Evolutionary conservation across 2,888 invertebrate genomes (phyloP), one percentile per base, ranked within the genome.

Genomic region (Imbricaverruca yamaguchii): DNA sequence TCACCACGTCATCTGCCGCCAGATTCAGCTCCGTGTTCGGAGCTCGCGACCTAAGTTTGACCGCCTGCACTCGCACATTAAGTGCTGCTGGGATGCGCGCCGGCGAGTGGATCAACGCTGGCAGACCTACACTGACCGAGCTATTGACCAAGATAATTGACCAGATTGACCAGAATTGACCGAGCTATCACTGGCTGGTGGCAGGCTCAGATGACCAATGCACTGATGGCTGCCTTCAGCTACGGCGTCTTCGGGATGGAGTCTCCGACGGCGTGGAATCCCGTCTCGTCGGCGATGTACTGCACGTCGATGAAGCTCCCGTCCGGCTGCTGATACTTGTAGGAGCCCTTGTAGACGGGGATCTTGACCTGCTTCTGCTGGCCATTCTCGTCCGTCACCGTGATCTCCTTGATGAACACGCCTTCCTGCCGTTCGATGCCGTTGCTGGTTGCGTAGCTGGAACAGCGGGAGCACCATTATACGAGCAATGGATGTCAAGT

Each of bases 201-300:
- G 4, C 39, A 39, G 39, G 39, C 39, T 39, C 39, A 4, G 39
- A 39, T 39, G 39, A 4, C 4, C 39, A 39, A 39, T 4, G 39
- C 39, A 39, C 39, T 39, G 39, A 39, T 39, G 39, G 1, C 39
- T 39, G 39, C 39, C 39, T 39, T 39, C 39, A 39, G 53, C 69
- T 69, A 53, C 39, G 53, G 39, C 53, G 69, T 15, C 69, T 69
- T 80, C 21, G 82, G 82, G 63, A 82, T 57, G 25, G 80, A 65
- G 12, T 79, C 80, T 21, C 80, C 79, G 61, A 80, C 55, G n/a
- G 82, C 65, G 25, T 56, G 80, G 81, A 81, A 82, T 23, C 82
- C 82, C 59, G 55, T 56, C 69, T 82, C 82, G 61, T 82, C 80
- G 23, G 82, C 82, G 39, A 81, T 25, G 80, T 80, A 82, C 79